Base-by-base conservation (phyloP, 2,113 vertebrate species). In the Semicossyphus pulcher region DNA sequence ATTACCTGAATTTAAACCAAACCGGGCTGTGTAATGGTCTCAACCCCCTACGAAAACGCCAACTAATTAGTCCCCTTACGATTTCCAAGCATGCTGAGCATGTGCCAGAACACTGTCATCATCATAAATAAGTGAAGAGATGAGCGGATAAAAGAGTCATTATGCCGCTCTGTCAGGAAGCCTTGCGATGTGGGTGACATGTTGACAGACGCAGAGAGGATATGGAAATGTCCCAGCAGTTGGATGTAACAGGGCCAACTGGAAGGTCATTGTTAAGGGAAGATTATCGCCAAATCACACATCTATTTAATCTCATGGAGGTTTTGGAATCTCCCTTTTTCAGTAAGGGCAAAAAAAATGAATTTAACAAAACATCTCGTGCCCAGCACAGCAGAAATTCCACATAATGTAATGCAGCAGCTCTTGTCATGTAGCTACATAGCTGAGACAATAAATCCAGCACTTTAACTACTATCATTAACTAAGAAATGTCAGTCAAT, bases 51-150 rank as follows among this genome's bases (percentile, higher is more conserved):
- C 26, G 18, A 48, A 87, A 86, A 85, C 10, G 25, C 28, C 28
- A 64, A 57, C 78, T 93, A 92, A 93, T 94, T 93, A 90, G 85
- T 86, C 76, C 76, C 89, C 80, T 84, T 76, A 92, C 75, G 62
- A 86, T 76, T 81, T 85, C 25, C 26, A 53, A 81, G 75, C 81
- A 86, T 89, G 87, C 85, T 87, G 68, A 72, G 80, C 63, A 39
- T 67, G 77, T 81, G 85, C 64, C 76, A 83, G 64, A 59, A 65
- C 76, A 80, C 81, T 61, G 87, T 88, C 81, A 88, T 91, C 74
- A 80, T 91, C 83, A 90, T 90, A 85, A 92, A 92, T 91, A 91
- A 91, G 92, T 91, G 44, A 91, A 84, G 65, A 84, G 83, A 90
- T 90, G 67, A 89, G 80, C 32, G 75, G 66, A 91, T 91, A 81